These are phyloP conservation scores for Trachelus stipa DNA, from an alignment of 2,888 invertebrate species.

Conservation along the genomic window DNA sequence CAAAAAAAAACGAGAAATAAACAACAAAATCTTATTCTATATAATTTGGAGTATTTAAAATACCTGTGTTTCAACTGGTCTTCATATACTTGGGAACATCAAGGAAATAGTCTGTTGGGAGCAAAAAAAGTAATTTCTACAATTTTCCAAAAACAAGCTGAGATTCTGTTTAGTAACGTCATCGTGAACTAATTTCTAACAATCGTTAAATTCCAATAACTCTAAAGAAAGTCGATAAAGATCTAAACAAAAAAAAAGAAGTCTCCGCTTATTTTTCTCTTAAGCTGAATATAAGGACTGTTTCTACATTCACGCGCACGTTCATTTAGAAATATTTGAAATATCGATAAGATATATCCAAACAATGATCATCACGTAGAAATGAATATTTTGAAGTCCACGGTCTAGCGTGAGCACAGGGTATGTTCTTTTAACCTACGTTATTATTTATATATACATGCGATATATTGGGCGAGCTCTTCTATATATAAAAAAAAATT, in stretches of 20 bases:
- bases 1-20: background rate
- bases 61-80: background rate
- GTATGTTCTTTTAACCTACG: background rate
- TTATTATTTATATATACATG: background rate
- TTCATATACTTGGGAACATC: background rate
- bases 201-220: background rate
- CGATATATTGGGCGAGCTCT: background rate
- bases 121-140: background rate
- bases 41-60: background rate
- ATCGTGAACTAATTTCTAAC: background rate
- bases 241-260: background rate
- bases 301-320: background rate
- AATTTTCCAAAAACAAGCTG: background rate
- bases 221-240: background rate
- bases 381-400: background rate
- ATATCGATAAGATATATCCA: background rate
- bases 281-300: background rate
- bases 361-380: background rate
- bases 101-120: background rate
- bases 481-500: background rate
- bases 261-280: background rate
- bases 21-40: background rate
- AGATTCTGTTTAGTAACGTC: background rate
- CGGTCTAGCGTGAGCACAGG: background rate
- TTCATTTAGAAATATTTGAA: background rate